These are phyloP conservation scores for Acanthurus lineatus DNA, from an alignment of 2,797 vertebrate species.

Conservation along the genomic window DNA sequence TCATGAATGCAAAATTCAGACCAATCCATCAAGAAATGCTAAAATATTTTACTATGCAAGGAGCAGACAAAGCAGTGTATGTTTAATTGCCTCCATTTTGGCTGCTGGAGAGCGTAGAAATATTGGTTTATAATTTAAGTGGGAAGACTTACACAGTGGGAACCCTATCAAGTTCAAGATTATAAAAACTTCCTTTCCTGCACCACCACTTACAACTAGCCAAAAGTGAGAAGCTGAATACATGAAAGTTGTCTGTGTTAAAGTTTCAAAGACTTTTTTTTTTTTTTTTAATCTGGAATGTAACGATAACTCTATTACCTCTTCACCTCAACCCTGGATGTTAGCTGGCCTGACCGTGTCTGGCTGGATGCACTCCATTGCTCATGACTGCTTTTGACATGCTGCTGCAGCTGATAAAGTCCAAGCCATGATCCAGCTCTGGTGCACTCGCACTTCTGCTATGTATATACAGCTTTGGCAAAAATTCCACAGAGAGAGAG, in stretches of 20 bases:
- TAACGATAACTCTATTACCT: conserved; percentile 26
- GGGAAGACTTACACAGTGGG: no score
- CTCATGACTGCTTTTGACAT: conserved; percentile 45
- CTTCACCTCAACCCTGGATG: conserved; percentile 24
- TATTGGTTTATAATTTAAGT: background rate
- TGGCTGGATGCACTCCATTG: conserved; percentile 41
- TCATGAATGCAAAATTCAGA: no score
- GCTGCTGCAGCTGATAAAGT: conserved; percentile 29
- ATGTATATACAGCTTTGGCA: background rate
- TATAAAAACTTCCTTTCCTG: background rate
- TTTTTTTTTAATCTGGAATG: background rate
- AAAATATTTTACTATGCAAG: no score
- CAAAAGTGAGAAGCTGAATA: background rate
- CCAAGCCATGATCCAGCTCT: conserved; percentile 32
- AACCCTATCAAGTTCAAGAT: no score
- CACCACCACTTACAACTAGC: background rate
- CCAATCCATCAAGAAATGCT: no score
- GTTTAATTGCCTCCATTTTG: background rate
- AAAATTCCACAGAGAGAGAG: conserved; percentile 21
- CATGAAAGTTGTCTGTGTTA: background rate
- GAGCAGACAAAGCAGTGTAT: background rate
- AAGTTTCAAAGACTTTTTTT: background rate
- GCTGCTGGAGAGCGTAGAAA: background rate
- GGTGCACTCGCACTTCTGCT: conserved; percentile 11
- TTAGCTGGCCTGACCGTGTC: conserved; percentile 7